A percentile compares a stretch with the other conserved stretches of the same genome.
Conservation (phyloP, 2,888 invertebrate genomes). For the Microctonus aethiopoides region DNA sequence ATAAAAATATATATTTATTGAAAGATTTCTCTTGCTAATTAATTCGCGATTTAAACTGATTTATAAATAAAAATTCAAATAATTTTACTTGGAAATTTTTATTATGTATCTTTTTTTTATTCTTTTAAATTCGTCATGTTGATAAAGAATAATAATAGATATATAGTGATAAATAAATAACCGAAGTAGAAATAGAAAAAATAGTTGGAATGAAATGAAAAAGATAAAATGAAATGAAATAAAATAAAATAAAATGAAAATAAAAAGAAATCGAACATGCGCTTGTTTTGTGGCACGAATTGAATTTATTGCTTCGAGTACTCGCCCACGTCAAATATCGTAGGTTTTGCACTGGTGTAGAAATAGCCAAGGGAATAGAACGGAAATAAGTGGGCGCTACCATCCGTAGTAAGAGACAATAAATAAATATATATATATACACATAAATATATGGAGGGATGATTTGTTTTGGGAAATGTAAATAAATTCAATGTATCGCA, state of each 20-base stretch:
- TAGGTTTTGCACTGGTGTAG: background rate
- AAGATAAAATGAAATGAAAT: background rate
- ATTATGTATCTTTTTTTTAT: slow-evolving; percentile 11
- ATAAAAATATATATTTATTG: background rate
- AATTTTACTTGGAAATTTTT: slow-evolving; percentile 47
- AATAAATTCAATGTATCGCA: slow-evolving; percentile 20
- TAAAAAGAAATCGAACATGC: background rate
- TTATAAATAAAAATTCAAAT: slow-evolving; percentile 47
- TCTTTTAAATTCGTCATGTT: background rate
- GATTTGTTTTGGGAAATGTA: slow-evolving; percentile 17
- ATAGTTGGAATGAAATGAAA: background rate
- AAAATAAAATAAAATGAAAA: background rate
- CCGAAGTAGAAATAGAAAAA: background rate
- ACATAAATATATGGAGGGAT: slow-evolving; percentile 12
- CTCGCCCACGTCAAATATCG: slow-evolving; percentile 20
- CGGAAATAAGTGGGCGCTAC: slow-evolving; percentile 24
- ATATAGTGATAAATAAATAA: background rate
- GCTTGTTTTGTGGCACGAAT: slow-evolving; percentile 9
- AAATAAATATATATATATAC: background rate
- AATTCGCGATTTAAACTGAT: slow-evolving; percentile 48
- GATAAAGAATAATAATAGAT: background rate
- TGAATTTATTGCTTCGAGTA: slow-evolving; percentile 18
- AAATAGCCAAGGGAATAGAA: slow-evolving; percentile 3
- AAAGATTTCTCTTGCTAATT: slow-evolving; percentile 45
- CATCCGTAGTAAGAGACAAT: background rate